Evolutionary conservation across 2,113 vertebrate genomes (phyloP).

Genomic region (Mixornis gularis): DNA sequence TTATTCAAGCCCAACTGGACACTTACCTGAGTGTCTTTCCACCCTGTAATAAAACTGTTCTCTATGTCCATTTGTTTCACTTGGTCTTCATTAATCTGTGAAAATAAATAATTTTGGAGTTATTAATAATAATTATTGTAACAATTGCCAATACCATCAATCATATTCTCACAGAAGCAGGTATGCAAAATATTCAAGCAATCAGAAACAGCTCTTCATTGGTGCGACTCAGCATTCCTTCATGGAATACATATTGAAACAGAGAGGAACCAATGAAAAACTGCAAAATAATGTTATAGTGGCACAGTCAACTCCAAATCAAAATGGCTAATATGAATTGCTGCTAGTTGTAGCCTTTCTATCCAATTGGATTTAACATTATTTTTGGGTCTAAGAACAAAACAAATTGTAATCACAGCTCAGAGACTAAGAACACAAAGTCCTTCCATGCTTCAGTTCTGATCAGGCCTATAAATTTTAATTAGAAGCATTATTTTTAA

Average conservation of each 20-base stretch:
- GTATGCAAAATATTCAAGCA: background rate
- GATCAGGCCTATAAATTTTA: background rate
- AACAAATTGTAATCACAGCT: background rate
- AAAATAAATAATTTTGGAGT: constrained; percentile 39
- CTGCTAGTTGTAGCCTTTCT: background rate
- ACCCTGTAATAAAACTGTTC: constrained; percentile 91
- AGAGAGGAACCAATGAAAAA: background rate
- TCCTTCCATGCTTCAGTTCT: background rate
- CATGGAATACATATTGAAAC: background rate
- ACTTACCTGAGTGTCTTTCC: constrained; percentile 91
- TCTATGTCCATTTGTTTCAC: constrained; percentile 96
- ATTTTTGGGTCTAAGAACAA: background rate
- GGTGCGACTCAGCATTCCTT: background rate
- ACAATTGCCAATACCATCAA: background rate
- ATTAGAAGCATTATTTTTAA: background rate
- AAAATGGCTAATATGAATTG: background rate
- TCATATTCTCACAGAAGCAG: background rate
- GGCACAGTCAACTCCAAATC: background rate
- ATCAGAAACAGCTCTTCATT: background rate
- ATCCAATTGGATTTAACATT: background rate
- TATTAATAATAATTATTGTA: background rate
- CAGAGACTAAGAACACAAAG: background rate
- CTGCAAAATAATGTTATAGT: background rate
- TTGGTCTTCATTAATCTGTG: constrained; percentile 91
- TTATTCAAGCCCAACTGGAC: background rate